Conservation (phyloP, 2,113 vertebrate species). For the Salvelinus namaycush region DNA sequence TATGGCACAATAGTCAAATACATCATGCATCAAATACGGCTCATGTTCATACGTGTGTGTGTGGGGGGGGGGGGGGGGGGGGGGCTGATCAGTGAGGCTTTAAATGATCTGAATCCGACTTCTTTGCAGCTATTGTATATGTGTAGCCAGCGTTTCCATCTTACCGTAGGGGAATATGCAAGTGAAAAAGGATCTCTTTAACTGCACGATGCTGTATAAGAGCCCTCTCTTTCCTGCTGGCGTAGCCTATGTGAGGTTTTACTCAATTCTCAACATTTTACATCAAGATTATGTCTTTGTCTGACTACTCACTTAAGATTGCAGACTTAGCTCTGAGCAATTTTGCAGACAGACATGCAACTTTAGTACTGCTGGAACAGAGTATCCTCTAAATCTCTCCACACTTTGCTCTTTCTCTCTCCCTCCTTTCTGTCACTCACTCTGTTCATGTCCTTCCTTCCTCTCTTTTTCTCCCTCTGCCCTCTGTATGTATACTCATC, state of each 20-base stretch:
- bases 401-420: background rate
- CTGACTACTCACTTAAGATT: no score
- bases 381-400: conserved; percentile 28
- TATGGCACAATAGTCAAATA: conserved; percentile 45
- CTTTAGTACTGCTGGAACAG: conserved; percentile 53
- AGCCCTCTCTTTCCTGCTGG: conserved; percentile 26
- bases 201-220: background rate
- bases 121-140: background rate
- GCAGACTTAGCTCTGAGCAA: conserved; percentile 53
- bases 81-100: background rate
- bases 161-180: no score
- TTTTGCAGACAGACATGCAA: conserved; percentile 56
- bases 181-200: background rate
- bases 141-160: background rate
- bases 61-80: no score
- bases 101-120: background rate
- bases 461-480: background rate
- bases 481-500: background rate
- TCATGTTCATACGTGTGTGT: no score
- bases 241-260: conserved; percentile 36
- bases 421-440: background rate
- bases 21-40: conserved; percentile 12
- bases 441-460: conserved; percentile 26
- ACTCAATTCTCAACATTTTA: conserved; percentile 41
- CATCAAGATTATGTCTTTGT: conserved; percentile 62